phyloP scores from a whole-genome alignment of 2,888 invertebrate species.

The Reticulitermes lucifugus region DNA sequence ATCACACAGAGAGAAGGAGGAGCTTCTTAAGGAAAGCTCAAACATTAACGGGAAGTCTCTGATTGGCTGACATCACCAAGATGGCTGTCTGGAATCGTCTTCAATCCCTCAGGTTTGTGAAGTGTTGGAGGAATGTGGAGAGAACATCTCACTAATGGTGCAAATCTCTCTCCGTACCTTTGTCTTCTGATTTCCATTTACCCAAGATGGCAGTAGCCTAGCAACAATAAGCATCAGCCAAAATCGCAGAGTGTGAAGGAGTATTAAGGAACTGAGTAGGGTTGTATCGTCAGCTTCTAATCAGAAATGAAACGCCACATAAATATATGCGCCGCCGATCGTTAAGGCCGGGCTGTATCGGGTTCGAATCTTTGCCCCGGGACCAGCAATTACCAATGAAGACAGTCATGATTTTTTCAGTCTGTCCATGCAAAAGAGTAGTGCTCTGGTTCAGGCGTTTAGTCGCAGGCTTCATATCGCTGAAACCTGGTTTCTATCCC shows the following conservation, averaged over 20 bases:
- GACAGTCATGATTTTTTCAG: too few relatives aligned
- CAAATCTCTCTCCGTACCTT: slow-evolving; percentile 23
- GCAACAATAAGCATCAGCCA: background rate
- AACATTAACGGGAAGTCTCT: background rate
- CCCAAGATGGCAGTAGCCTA: slow-evolving; percentile 7
- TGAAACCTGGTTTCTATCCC: too few relatives aligned
- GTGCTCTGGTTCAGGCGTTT: too few relatives aligned
- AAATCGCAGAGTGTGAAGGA: slow-evolving; percentile 16
- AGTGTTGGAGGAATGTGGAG: slow-evolving; percentile 7
- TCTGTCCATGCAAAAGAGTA: too few relatives aligned
- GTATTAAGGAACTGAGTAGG: background rate
- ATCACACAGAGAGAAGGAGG: too few relatives aligned
- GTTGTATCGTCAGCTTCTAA: background rate
- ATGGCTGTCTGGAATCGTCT: background rate
- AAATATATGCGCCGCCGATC: too few relatives aligned
- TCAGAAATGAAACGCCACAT: too few relatives aligned
- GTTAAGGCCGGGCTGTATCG: too few relatives aligned
- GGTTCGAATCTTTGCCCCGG: too few relatives aligned
- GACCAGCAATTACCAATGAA: too few relatives aligned
- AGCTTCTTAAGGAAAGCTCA: too few relatives aligned
- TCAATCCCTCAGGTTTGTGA: background rate
- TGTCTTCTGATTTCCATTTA: slow-evolving; percentile 41
- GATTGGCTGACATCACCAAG: slow-evolving; percentile 21
- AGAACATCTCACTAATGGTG: slow-evolving; percentile 35
- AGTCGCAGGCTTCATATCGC: too few relatives aligned